Base-by-base conservation (phyloP, 2,113 vertebrate genomes). In the Motacilla alba region DNA sequence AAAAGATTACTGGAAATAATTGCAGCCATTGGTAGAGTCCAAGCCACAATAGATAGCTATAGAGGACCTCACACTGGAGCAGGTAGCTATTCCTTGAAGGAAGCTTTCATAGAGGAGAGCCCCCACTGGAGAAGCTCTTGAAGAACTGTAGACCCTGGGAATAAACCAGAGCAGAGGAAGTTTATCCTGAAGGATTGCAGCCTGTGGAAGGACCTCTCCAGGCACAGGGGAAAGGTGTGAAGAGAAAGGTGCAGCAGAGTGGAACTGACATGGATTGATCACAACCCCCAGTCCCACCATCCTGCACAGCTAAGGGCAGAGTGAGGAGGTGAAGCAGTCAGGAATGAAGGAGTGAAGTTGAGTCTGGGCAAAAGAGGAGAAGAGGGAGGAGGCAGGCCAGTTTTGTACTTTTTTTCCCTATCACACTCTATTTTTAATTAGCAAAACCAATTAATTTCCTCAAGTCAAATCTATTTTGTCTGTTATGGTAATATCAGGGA, bases 191-290 rank as follows among this genome's bases (percentile, higher is more conserved):
- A 64, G 22, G 31, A 59, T 39, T 27, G 31, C 9, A 82, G 19
- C 7, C 6, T 0, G 0, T 64, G 22, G 39, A 53, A 75, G 15
- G 33, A 60, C 5, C 15, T 10, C 9, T 13, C 3, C 47, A 67
- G 28, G 31, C 58, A 10, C 7, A 41, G 46, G 10, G 9, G 13
- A 39, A 60, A 76, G 13, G 8, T 76, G n/a, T 52, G 28, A 67
- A 70, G 11, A 52, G 24, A 41, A 59, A 60, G 41, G 19, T 76
- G 15, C 30, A 18, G 12, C 26, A 63, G 30, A 78, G 28, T 33
- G 30, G 24, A 81, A 22, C 47, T 30, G 31, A 37, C n/a, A 23
- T 21, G 15, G 22, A 37, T 28, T 17, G n/a, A 50, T 28, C 9
- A n/a, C 22, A 76, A 8, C 28, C 7, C 10, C 18, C 20, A 60